These are phyloP conservation scores for Hippocampus zosterae DNA, from an alignment of 2,113 vertebrate genomes.

Conservation along the genomic window DNA sequence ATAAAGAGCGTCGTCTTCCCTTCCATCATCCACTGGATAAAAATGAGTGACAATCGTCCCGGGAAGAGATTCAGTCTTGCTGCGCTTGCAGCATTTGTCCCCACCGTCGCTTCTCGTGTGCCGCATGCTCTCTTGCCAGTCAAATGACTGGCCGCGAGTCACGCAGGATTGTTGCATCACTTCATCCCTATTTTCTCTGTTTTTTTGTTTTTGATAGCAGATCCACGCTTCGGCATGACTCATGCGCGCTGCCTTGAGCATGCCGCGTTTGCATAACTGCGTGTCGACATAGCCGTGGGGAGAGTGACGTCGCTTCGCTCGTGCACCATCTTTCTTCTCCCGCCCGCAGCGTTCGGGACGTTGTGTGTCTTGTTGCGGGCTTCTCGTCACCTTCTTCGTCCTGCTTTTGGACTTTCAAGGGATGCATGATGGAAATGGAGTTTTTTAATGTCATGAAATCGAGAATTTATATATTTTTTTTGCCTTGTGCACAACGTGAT, in stretches of 20 bases:
- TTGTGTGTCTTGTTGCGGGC: neutral
- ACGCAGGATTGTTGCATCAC: slow-evolving; percentile 39
- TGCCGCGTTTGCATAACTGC: slow-evolving; percentile 35
- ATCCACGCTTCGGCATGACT: slow-evolving; percentile 40
- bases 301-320: neutral
- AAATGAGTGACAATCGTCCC: slow-evolving; percentile 51
- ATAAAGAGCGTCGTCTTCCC: neutral
- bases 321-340: neutral
- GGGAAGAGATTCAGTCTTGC: slow-evolving; percentile 43
- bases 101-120: slow-evolving; percentile 20
- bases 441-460: no score
- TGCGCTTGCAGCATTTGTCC: slow-evolving; percentile 51
- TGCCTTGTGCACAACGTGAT: neutral
- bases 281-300: slow-evolving; percentile 17
- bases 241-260: slow-evolving; percentile 34
- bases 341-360: neutral
- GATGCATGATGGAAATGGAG: no score
- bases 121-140: slow-evolving; percentile 35
- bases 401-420: neutral
- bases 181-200: slow-evolving; percentile 33
- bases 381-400: neutral
- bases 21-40: slow-evolving; percentile 59
- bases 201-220: slow-evolving; percentile 20
- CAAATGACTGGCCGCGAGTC: slow-evolving; percentile 44
- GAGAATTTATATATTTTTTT: no score